Evolutionary conservation across 2,888 invertebrate species (phyloP).

Genomic region (Busseola fusca): DNA sequence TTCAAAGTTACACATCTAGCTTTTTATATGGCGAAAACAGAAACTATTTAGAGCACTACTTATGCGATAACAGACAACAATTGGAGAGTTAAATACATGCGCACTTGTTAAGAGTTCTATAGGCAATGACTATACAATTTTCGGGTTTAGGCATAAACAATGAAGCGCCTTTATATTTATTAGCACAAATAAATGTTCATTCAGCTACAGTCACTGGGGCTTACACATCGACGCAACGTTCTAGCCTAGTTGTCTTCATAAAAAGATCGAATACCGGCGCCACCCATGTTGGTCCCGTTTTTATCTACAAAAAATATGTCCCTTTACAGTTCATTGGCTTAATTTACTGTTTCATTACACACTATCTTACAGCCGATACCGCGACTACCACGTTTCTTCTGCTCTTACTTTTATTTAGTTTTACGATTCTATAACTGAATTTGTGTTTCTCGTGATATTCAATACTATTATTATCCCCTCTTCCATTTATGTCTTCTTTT

Average conservation of each 20-base stretch:
- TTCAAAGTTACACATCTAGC: conserved; percentile 51
- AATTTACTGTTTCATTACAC: conserved; percentile 44
- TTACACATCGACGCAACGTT: conserved; percentile 57
- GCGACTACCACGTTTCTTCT: conserved; percentile 85
- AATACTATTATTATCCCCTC: conserved; percentile 65
- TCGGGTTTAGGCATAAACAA: conserved; percentile 50
- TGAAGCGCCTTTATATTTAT: conserved; percentile 55
- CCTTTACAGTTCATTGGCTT: conserved; percentile 56
- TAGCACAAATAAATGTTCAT: conserved; percentile 42
- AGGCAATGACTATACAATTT: conserved; percentile 51
- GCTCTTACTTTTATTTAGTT: conserved; percentile 81
- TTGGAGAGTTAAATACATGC: conserved; percentile 55
- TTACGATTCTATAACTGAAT: conserved; percentile 83
- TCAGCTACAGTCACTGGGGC: conserved; percentile 56
- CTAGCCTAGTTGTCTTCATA: conserved; percentile 57
- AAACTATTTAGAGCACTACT: conserved; percentile 59
- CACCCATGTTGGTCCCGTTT: conserved; percentile 82
- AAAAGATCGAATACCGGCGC: conserved; percentile 65
- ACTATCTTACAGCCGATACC: conserved; percentile 85
- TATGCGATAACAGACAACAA: conserved; percentile 58
- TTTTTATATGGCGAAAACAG: conserved; percentile 56
- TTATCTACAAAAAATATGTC: conserved; percentile 74
- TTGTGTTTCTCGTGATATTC: conserved; percentile 79
- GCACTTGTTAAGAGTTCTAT: conserved; percentile 46
- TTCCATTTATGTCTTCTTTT: conserved; percentile 47